Evolutionary conservation across 2,888 invertebrate genomes (phyloP).

Genomic region (Acrobasis repandana): DNA sequence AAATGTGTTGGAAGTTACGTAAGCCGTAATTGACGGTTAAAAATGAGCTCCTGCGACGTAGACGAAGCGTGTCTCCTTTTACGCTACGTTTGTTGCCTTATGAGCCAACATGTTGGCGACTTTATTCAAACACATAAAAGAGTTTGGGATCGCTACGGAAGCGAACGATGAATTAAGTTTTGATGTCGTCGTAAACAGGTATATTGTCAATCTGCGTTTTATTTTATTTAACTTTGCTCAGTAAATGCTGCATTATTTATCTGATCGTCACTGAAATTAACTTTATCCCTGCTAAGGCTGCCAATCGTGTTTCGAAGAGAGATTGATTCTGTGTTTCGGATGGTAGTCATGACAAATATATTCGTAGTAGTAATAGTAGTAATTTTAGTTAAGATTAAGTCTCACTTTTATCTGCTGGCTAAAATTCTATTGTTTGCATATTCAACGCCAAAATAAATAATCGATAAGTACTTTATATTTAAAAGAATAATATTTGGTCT

Average conservation of each 20-base stretch:
- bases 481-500: not conserved
- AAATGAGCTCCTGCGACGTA: not conserved
- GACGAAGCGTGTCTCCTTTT: not conserved
- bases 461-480: not conserved
- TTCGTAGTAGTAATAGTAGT: no score
- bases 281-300: no score
- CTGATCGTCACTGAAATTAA: not conserved
- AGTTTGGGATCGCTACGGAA: constrained; percentile 8
- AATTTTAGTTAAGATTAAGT: no score
- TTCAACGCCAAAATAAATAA: not conserved
- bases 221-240: not conserved
- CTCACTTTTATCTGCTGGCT: no score
- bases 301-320: no score
- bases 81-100: constrained; percentile 17
- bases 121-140: constrained; percentile 16
- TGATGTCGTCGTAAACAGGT: not conserved
- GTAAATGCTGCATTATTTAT: not conserved
- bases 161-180: constrained; percentile 2
- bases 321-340: no score
- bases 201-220: not conserved
- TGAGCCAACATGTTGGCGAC: constrained; percentile 16
- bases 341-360: no score
- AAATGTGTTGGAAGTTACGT: no score
- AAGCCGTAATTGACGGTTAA: not conserved
- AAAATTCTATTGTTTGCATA: not conserved